Evolutionary conservation across 2,113 vertebrate genomes (phyloP).

Genomic region (Microtus pennsylvanicus): DNA sequence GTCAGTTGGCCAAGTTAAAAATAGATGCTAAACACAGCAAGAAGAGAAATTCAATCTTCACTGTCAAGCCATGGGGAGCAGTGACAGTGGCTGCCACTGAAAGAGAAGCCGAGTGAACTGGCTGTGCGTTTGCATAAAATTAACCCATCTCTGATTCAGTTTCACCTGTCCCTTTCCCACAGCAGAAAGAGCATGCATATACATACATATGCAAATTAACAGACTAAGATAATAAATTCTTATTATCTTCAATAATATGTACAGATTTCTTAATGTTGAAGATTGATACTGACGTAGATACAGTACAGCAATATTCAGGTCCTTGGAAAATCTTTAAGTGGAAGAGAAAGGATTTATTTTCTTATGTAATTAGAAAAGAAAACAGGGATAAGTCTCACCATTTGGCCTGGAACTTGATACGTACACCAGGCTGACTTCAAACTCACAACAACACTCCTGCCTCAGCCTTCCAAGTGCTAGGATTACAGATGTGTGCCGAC

Average conservation of each 20-base stretch:
- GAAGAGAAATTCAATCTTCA: constrained; percentile 70
- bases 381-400: neutral
- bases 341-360: neutral
- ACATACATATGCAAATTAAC: neutral
- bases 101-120: neutral
- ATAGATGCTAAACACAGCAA: constrained; percentile 81
- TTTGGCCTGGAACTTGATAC: neutral
- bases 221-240: neutral
- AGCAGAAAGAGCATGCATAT: neutral
- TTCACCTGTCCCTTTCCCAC: neutral
- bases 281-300: neutral
- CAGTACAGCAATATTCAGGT: neutral
- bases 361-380: neutral
- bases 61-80: constrained; percentile 61
- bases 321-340: neutral
- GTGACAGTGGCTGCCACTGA: neutral
- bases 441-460: neutral
- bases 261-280: neutral
- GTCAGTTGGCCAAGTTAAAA: constrained; percentile 79
- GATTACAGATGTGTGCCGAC: neutral
- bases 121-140: constrained; percentile 2
- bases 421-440: neutral
- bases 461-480: neutral
- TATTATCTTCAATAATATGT: neutral
- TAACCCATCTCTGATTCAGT: neutral